Evolutionary conservation across 2,888 invertebrate species (phyloP).

Genomic region (Ametastegia equiseti): DNA sequence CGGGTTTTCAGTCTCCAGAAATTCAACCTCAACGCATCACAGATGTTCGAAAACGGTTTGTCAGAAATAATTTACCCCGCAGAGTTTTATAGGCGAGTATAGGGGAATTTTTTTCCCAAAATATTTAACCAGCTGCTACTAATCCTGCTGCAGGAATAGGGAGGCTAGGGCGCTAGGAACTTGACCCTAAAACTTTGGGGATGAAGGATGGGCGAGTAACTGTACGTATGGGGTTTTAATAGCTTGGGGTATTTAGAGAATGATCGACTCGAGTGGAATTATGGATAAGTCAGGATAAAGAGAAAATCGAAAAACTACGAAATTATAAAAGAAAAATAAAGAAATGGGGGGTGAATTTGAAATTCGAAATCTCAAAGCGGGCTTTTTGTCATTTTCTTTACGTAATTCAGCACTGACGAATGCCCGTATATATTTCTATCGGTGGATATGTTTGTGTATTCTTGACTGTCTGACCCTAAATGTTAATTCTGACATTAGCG

Average conservation of each 20-base stretch:
- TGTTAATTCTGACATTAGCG: conserved; percentile 31
- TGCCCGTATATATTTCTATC: too few species aligned
- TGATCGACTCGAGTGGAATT: too few species aligned
- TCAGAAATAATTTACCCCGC: not conserved
- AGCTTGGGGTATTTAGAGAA: not conserved
- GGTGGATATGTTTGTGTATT: not conserved
- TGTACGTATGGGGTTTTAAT: too few species aligned
- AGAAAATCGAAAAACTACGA: not conserved
- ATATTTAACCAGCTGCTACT: conserved; percentile 34
- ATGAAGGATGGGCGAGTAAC: not conserved
- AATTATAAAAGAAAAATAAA: too few species aligned
- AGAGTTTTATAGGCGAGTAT: not conserved
- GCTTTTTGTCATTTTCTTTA: too few species aligned
- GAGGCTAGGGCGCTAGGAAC: not conserved
- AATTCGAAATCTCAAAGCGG: too few species aligned
- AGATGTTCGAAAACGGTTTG: not conserved
- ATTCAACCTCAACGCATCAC: not conserved
- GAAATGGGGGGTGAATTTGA: too few species aligned
- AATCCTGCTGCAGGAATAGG: not conserved
- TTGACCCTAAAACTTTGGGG: not conserved
- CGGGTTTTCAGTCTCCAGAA: too few species aligned
- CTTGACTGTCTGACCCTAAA: conserved; percentile 29
- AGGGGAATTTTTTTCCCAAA: conserved; percentile 19
- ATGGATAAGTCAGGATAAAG: too few species aligned
- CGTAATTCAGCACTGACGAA: too few species aligned